These are phyloP conservation scores for Balanococcus diminutus DNA, from an alignment of 2,888 invertebrate genomes.

Conservation along the genomic window DNA sequence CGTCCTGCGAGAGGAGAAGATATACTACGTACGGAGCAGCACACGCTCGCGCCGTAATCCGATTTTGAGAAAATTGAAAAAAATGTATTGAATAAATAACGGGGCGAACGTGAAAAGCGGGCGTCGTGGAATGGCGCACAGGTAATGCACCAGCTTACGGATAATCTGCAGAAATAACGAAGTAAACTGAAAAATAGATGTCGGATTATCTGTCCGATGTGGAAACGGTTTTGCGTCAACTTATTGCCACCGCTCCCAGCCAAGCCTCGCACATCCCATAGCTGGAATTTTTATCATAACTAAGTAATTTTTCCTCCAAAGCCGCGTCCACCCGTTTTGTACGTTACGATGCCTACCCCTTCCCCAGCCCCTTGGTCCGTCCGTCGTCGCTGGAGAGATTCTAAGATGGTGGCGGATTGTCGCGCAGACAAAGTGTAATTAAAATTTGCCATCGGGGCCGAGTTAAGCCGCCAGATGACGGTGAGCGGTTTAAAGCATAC, in stretches of 20 bases:
- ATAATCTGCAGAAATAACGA: slow-evolving; percentile 25
- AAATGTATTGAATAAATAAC: slow-evolving; percentile 18
- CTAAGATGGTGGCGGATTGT: background rate
- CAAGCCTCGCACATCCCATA: too few relatives aligned
- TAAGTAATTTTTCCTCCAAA: background rate
- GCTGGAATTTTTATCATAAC: slow-evolving; percentile 25
- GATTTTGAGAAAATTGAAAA: slow-evolving; percentile 26
- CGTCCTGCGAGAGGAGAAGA: background rate
- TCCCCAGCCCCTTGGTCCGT: background rate
- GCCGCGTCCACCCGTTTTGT: background rate
- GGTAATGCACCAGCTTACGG: slow-evolving; percentile 35
- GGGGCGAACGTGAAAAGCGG: too few relatives aligned
- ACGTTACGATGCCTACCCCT: too few relatives aligned
- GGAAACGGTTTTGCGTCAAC: slow-evolving; percentile 7
- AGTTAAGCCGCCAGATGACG: slow-evolving; percentile 3
- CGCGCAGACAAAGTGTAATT: background rate
- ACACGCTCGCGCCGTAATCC: background rate
- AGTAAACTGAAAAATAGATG: slow-evolving; percentile 42
- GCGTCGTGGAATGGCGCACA: background rate
- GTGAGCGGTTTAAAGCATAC: background rate
- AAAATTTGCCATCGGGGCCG: slow-evolving; percentile 15
- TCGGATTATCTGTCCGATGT: slow-evolving; percentile 22
- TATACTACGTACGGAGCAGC: background rate
- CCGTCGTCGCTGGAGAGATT: background rate
- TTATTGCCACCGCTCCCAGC: too few relatives aligned